Evolutionary conservation across 2,888 invertebrate species (phyloP), one percentile per base, ranked within the genome.

Genomic region (Cryptus viduatorius): DNA sequence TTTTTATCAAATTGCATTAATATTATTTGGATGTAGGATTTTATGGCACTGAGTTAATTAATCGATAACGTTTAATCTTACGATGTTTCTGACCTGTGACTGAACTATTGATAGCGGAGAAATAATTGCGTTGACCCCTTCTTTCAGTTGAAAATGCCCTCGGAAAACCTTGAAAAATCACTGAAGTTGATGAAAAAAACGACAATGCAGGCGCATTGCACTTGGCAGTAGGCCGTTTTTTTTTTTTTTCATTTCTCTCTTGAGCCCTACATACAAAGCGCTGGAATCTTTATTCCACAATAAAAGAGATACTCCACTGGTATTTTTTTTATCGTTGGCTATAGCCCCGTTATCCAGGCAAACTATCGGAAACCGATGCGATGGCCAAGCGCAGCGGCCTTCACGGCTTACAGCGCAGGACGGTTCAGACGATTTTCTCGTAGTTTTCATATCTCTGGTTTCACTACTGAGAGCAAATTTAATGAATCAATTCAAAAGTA

Each of bases 341-440:
- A 4, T 16, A 4, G 50, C n/a, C 12, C n/a, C 42, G 50, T 10
- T 42, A 71, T 71, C 50, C 37, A 37, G 7, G 64, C 4, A 29
- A 71, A 82, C 53, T 71, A 82, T 82, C 56, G 77, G 77, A 82
- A 82, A 71, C 56, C 77, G 67, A 77, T 82, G 46, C 46, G 68
- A 72, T 71, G 19, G 12, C 59, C 19, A 12, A 50, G 14, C 46
- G 19, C 24, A 64, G 31, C 19, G 68, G 69, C 75, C 79, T 68
- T 72, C 24, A 14, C 37, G 31, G 24, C 56, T 68, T 59, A 12
- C 56, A 56, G 19, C 7, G 46, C 44, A 31, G 12, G 14, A 19
- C 24, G 46, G 37, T 31, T 12, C 42, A 44, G n/a, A 44, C 31
- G 42, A 65, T 59, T 67, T 77, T 56, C 77, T 67, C 44, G 7